phyloP scores from a whole-genome alignment of 2,797 vertebrate species.

The Merluccius polli region DNA sequence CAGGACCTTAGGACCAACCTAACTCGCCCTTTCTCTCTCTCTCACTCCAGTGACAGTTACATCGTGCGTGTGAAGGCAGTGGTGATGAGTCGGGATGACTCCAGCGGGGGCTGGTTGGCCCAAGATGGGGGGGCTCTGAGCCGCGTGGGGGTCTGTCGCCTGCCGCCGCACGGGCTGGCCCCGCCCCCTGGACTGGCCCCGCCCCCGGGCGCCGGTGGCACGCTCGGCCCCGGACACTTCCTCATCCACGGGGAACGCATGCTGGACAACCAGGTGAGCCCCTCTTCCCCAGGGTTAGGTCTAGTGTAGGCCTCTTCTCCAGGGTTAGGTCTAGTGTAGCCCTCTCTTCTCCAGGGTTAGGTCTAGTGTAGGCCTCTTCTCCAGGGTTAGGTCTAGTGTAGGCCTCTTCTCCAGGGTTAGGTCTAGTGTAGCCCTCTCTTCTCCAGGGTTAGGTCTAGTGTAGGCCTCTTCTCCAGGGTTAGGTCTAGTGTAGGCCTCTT shows the following conservation, averaged over 20 bases:
- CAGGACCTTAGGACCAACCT: neutral
- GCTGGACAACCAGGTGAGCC: conserved; percentile 91
- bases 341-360: neutral
- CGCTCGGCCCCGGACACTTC: conserved; percentile 81
- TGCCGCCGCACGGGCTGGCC: conserved; percentile 81
- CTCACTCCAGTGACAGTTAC: conserved; percentile 93
- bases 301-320: neutral
- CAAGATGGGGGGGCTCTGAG: conserved; percentile 97
- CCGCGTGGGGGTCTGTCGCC: conserved; percentile 94
- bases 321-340: neutral
- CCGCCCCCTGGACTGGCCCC: conserved; percentile 7
- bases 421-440: neutral
- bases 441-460: too few species aligned
- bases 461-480: too few species aligned
- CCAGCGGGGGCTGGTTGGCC: conserved; percentile 97
- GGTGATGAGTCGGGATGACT: conserved; percentile 99
- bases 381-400: neutral
- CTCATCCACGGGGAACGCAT: conserved; percentile 96
- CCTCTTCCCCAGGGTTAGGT: neutral
- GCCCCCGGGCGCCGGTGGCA: conserved; percentile 20
- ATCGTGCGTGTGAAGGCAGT: conserved; percentile 99
- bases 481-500: neutral
- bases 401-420: neutral
- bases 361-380: neutral
- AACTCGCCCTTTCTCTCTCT: conserved; percentile 14